Conservation (phyloP, 2,113 vertebrate species). For the Silurus asotus region DNA sequence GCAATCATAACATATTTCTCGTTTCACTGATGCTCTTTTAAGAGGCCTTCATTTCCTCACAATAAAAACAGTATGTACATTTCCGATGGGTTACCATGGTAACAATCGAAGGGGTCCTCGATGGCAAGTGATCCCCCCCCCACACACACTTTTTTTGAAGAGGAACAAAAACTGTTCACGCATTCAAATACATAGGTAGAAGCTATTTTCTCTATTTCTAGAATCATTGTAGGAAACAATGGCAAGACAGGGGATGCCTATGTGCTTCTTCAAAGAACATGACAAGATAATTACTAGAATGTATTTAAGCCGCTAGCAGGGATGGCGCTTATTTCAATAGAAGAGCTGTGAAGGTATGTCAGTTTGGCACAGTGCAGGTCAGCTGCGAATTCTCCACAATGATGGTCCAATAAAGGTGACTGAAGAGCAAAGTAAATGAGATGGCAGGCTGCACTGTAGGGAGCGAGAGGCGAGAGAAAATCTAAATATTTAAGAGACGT, state of each 20-base stretch:
- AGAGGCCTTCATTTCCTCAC: conserved; percentile 42
- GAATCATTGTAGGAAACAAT: conserved; percentile 30
- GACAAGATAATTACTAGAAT: conserved; percentile 36
- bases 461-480: conserved; percentile 50
- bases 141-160: neutral
- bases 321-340: conserved; percentile 18
- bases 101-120: conserved; percentile 53
- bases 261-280: neutral
- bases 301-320: conserved; percentile 12
- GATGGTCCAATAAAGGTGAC: conserved; percentile 3
- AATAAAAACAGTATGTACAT: conserved; percentile 53
- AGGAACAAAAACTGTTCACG: conserved; percentile 28
- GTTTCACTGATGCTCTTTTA: conserved; percentile 28
- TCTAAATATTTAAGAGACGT: conserved; percentile 63
- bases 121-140: conserved; percentile 44
- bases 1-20: conserved; percentile 31
- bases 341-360: neutral
- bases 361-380: neutral
- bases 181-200: conserved; percentile 33
- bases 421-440: conserved; percentile 13
- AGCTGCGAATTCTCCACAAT: neutral
- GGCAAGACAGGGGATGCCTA: neutral
- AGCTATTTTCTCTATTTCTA: conserved; percentile 38
- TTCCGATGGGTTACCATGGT: conserved; percentile 58
- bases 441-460: conserved; percentile 38